Conservation (phyloP, 1,140 invertebrate genomes). For the Leptinotarsa undecemlineata region DNA sequence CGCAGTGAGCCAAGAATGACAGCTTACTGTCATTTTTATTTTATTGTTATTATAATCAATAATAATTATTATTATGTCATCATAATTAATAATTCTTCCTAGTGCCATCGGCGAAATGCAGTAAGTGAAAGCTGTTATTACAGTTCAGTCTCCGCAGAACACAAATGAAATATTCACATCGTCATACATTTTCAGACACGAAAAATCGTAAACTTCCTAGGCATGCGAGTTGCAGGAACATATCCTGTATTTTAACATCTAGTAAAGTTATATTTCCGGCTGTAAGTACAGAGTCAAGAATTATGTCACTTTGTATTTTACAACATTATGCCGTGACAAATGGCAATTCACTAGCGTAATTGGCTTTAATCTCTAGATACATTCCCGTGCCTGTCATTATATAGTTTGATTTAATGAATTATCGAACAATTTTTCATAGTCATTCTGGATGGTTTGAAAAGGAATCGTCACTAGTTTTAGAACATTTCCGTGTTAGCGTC, state of each 20-base stretch:
- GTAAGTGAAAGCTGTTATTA: neutral
- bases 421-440: conserved; percentile 12
- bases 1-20: too few relatives aligned
- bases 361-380: conserved; percentile 20
- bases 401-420: conserved; percentile 29
- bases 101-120: neutral
- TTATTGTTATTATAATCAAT: too few relatives aligned
- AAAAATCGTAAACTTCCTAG: conserved; percentile 22
- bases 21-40: too few relatives aligned
- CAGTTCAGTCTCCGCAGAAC: neutral
- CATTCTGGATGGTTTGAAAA: neutral
- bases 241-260: conserved; percentile 26
- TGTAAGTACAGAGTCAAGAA: conserved; percentile 20
- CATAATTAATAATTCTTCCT: too few relatives aligned
- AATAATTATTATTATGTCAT: too few relatives aligned
- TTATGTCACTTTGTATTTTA: conserved; percentile 30
- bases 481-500: too few relatives aligned
- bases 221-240: conserved; percentile 22
- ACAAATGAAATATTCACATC: conserved; percentile 22
- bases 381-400: conserved; percentile 25
- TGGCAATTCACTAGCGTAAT: conserved; percentile 23
- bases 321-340: conserved; percentile 25
- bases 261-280: conserved; percentile 27
- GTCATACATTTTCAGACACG: conserved; percentile 23
- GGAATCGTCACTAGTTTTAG: too few relatives aligned